Conservation (phyloP, 2,113 vertebrate species). For the Pelecanus crispus region DNA sequence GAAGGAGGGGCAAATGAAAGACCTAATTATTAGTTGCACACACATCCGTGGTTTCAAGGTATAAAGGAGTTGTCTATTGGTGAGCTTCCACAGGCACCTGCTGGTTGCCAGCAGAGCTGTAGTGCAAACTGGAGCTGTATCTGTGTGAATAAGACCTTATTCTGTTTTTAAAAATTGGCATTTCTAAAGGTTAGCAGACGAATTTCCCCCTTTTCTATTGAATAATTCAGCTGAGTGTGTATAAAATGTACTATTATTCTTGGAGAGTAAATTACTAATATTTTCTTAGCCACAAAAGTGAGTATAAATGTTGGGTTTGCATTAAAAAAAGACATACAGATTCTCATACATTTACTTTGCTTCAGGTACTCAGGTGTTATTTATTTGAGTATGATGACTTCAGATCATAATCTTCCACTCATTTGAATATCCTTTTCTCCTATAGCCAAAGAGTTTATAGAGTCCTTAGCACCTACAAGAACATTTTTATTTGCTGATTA, state of each 20-base stretch:
- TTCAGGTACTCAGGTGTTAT: background rate
- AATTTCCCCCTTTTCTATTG: background rate
- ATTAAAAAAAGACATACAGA: rapidly evolving
- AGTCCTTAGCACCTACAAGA: background rate
- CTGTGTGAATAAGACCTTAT: background rate
- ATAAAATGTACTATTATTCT: background rate
- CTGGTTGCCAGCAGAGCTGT: background rate
- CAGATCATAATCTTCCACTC: background rate
- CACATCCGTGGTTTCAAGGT: background rate
- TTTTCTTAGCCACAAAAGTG: background rate
- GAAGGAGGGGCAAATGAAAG: background rate
- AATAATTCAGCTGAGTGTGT: background rate
- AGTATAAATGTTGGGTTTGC: background rate
- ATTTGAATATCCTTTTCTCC: background rate
- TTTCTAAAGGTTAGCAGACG: background rate
- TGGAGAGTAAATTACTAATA: background rate
- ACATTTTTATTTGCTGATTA: background rate
- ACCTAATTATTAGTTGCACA: background rate
- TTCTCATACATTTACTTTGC: background rate
- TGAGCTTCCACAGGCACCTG: background rate
- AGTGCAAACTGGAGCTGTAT: background rate
- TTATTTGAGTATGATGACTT: background rate
- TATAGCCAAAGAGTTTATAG: background rate
- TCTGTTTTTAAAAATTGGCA: background rate
- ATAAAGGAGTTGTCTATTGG: background rate